Percentiles rank a stretch among this genome's conserved stretches.
phyloP scores from a whole-genome alignment of 2,888 invertebrate species.

The Platerodrilus igneus region DNA sequence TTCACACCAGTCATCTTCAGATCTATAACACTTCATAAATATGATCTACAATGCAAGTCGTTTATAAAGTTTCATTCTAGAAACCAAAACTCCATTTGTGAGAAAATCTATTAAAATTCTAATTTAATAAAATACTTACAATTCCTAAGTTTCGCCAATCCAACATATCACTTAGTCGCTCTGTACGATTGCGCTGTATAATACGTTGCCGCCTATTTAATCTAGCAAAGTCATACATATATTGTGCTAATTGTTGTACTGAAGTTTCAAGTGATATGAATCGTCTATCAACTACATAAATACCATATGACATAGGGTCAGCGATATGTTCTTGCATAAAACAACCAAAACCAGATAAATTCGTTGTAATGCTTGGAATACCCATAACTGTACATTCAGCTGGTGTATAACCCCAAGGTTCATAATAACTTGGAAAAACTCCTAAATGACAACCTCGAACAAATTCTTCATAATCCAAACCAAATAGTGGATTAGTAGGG shows the following conservation, averaged over 20 bases:
- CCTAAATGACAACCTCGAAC: conserved; percentile 98
- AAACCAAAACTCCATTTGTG: too few relatives aligned
- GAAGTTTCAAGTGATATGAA: conserved; percentile 86
- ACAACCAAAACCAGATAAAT: conserved; percentile 95
- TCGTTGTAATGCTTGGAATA: conserved; percentile 96
- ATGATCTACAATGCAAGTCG: too few relatives aligned
- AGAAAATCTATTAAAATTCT: not conserved
- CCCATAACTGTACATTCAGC: conserved; percentile 99
- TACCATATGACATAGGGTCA: conserved; percentile 97
- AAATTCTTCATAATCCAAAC: conserved; percentile 98
- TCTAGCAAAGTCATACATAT: conserved; percentile 89
- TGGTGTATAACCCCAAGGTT: conserved; percentile 99
- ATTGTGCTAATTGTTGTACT: conserved; percentile 84
- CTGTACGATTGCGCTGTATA: conserved; percentile 96
- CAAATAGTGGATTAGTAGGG: conserved; percentile 95
- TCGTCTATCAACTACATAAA: conserved; percentile 94
- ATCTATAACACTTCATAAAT: too few relatives aligned
- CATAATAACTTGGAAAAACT: conserved; percentile 98
- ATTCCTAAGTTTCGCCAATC: conserved; percentile 98
- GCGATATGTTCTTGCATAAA: conserved; percentile 98
- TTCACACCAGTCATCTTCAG: too few relatives aligned
- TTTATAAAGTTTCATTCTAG: too few relatives aligned
- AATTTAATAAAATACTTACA: conserved; percentile 63
- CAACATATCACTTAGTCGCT: conserved; percentile 90
- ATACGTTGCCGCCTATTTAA: conserved; percentile 91